Percentiles rank a stretch among this genome's conserved stretches.
Conservation (phyloP, 2,797 vertebrate species). For the Acridotheres tristis region DNA sequence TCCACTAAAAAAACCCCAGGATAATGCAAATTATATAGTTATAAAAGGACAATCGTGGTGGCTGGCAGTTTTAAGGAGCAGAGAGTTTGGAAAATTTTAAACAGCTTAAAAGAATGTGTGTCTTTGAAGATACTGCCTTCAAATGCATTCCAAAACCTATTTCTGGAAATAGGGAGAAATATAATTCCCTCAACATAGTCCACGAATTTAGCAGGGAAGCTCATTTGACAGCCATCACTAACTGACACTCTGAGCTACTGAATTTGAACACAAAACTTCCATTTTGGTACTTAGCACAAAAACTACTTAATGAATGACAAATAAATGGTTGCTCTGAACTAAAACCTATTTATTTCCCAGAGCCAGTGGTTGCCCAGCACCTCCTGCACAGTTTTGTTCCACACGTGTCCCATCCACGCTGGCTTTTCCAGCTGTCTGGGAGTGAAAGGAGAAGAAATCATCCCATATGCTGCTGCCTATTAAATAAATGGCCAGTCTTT, state of each 20-base stretch:
- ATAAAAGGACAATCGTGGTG: conserved; percentile 28
- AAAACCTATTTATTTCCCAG: background rate
- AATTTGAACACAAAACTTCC: background rate
- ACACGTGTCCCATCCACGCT: background rate
- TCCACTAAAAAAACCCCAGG: background rate
- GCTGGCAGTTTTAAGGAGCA: conserved; percentile 13
- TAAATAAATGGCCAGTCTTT: background rate
- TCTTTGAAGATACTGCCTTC: conserved; percentile 62
- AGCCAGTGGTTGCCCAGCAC: background rate
- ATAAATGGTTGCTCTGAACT: background rate
- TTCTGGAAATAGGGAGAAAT: conserved; percentile 25
- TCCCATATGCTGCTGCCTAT: conserved; percentile 13
- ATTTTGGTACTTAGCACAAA: background rate
- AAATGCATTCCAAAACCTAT: conserved; percentile 60
- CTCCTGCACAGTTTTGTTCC: background rate
- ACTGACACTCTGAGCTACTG: background rate
- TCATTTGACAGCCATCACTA: conserved; percentile 39
- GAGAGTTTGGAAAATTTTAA: conserved; percentile 57
- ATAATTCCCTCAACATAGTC: background rate
- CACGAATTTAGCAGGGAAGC: conserved; percentile 78
- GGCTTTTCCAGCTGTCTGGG: background rate
- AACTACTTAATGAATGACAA: background rate
- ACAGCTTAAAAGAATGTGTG: conserved; percentile 65
- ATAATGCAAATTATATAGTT: conserved; percentile 59
- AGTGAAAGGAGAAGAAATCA: background rate